Percentiles rank a stretch among this genome's conserved stretches.
Evolutionary conservation across 2,113 vertebrate genomes (phyloP).

Genomic region (Antigone vipio): DNA sequence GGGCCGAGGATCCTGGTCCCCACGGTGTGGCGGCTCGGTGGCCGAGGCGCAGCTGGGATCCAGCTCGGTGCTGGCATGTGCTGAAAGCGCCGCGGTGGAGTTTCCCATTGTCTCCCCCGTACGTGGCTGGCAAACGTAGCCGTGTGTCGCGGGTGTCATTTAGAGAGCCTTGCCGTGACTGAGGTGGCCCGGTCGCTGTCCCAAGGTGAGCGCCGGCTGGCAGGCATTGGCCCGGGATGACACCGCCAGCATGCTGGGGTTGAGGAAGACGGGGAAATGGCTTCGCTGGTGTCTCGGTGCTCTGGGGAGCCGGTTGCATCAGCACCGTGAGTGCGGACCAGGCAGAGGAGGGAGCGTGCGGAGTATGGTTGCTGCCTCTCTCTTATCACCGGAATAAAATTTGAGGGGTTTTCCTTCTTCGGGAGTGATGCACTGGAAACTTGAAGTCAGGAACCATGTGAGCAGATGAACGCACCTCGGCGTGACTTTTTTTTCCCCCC

Average conservation of each 20-base stretch:
- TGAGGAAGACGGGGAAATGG: neutral
- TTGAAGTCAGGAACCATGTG: conserved; percentile 46
- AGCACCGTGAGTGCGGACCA: neutral
- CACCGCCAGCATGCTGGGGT: neutral
- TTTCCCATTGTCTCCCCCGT: neutral
- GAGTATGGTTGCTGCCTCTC: neutral
- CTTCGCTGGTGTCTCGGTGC: neutral
- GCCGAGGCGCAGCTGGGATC: fast-evolving
- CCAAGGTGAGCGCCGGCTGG: neutral
- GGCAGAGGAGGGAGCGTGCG: neutral
- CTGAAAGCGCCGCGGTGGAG: neutral
- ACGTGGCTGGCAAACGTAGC: neutral
- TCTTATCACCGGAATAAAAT: neutral
- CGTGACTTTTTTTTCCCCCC: neutral
- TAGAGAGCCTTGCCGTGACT: neutral
- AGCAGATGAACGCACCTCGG: conserved; percentile 36
- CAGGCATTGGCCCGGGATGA: neutral
- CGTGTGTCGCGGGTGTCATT: neutral
- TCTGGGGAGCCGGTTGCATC: neutral
- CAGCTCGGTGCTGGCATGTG: neutral
- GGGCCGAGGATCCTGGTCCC: neutral
- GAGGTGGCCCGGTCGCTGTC: neutral
- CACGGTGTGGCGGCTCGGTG: fast-evolving
- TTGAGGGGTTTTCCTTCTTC: neutral
- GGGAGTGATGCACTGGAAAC: conserved; percentile 34